Base-by-base conservation (phyloP, 2,888 invertebrate species). In the Itoplectis maculator region DNA sequence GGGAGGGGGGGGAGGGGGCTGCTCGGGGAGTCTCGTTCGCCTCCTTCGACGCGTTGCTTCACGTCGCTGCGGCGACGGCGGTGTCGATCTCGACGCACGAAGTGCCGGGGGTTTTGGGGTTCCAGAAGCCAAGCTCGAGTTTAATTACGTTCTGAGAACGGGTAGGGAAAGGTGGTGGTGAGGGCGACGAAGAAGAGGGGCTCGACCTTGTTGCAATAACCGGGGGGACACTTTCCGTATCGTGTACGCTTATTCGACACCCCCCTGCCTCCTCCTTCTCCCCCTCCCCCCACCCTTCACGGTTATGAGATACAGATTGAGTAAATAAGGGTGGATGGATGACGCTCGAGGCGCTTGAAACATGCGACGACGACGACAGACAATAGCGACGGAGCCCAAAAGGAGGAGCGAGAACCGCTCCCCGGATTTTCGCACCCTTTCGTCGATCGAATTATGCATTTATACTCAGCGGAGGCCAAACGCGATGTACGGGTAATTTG, bases 131-230 rank as follows among this genome's bases (percentile, higher is more conserved):
- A 47, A 73, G 61, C 61, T 77, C 45, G 83, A 86, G 89, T 91
- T 92, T 92, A 92, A 92, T 92, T 92, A 92, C 90, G 89, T 88
- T 89, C 87, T 88, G 70, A 9, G 54, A 23, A 45, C 49, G 15
- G 35, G 37, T 11, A 51, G 13, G 51, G 68, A 7, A 15, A 15
- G 40, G 35, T n/a, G 18, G n/a, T 0, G 8, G 37, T 8, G 29
- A 9, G 2, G 23, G 15, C 11, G 15, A 23, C 76, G 88, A 86
- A 86, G 86, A 68, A 45, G 79, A 54, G 66, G 79, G 61, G 66
- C 85, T 87, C 82, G 84, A 73, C 85, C 88, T 87, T 90, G 90
- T 89, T 87, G 87, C 88, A 90, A 91, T 91, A 90, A 91, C 88
- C 84, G 80, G 85, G 80, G 85, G 84, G 86, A 84, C 82, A 84